Evolutionary conservation across 2,888 invertebrate species (phyloP).

Genomic region (Plagiodera versicolora): DNA sequence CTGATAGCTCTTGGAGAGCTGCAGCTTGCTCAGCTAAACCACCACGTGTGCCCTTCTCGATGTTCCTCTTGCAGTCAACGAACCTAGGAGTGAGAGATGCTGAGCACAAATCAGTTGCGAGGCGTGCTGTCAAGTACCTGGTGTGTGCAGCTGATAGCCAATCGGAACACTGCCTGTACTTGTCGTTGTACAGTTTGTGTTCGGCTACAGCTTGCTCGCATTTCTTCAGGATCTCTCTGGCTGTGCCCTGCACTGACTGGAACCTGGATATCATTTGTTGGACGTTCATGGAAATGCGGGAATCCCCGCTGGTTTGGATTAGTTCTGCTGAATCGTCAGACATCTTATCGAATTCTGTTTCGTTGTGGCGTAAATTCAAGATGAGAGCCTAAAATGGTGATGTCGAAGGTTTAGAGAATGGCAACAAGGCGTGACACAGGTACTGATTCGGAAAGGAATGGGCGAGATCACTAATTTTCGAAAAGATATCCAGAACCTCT

Average conservation of each 20-base stretch:
- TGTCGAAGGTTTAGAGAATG: not conserved
- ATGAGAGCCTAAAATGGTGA: conserved; percentile 66
- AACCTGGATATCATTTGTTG: conserved; percentile 89
- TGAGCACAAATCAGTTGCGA: too few species aligned
- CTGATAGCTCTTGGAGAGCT: conserved; percentile 71
- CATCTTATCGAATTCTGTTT: conserved; percentile 83
- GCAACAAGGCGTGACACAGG: too few species aligned
- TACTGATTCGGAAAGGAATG: too few species aligned
- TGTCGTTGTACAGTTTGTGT: conserved; percentile 77
- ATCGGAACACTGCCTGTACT: conserved; percentile 80
- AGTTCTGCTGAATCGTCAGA: conserved; percentile 84
- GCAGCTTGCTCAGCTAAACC: conserved; percentile 71
- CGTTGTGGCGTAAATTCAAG: conserved; percentile 78
- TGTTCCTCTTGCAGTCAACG: conserved; percentile 66
- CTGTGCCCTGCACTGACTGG: conserved; percentile 85
- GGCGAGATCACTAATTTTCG: too few species aligned
- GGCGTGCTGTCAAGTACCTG: too few species aligned
- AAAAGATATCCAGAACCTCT: too few species aligned
- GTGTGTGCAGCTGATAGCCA: conserved; percentile 78
- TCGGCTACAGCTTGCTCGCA: conserved; percentile 86
- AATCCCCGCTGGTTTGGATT: conserved; percentile 82
- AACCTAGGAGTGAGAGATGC: too few species aligned
- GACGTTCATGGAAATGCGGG: conserved; percentile 82
- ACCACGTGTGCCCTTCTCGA: conserved; percentile 66
- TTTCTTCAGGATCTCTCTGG: conserved; percentile 88